Percentiles rank a stretch among this genome's conserved stretches.
phyloP scores from a whole-genome alignment of 2,888 invertebrate genomes.

The Hoplodrina ambigua region DNA sequence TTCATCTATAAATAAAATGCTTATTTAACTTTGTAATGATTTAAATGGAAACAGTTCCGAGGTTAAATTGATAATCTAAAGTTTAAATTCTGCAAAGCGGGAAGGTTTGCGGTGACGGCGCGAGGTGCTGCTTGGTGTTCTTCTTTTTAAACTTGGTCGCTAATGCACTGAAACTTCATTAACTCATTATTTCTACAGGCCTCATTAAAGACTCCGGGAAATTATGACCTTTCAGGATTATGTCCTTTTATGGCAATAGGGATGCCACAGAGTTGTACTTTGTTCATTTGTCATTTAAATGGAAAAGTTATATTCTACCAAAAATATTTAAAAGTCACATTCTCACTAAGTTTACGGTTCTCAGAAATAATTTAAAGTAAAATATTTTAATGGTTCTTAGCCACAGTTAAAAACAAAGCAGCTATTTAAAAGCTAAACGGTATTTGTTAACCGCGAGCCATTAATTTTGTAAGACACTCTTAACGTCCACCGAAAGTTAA shows the following conservation, averaged over 20 bases:
- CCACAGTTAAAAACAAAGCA: slow-evolving; percentile 26
- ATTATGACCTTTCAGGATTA: slow-evolving; percentile 59
- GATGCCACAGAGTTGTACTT: slow-evolving; percentile 3
- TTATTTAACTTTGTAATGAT: slow-evolving; percentile 45
- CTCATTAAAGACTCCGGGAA: slow-evolving; percentile 62
- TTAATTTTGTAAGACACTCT: slow-evolving; percentile 50
- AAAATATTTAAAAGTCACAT: neutral
- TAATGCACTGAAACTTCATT: slow-evolving; percentile 70
- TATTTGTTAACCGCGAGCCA: slow-evolving; percentile 35
- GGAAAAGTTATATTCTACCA: too few relatives aligned
- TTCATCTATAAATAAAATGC: slow-evolving; percentile 46
- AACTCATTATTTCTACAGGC: slow-evolving; percentile 64
- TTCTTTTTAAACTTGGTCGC: slow-evolving; percentile 62
- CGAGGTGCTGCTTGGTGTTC: slow-evolving; percentile 45
- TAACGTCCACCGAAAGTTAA: slow-evolving; percentile 36
- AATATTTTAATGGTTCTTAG: slow-evolving; percentile 24
- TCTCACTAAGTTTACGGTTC: slow-evolving; percentile 4
- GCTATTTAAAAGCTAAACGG: slow-evolving; percentile 41
- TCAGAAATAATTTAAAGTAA: neutral
- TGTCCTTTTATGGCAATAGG: slow-evolving; percentile 36
- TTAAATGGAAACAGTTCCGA: slow-evolving; percentile 43
- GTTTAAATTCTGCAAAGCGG: slow-evolving; percentile 60
- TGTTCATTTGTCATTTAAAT: neutral
- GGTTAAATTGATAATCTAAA: slow-evolving; percentile 65
- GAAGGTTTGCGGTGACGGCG: slow-evolving; percentile 6